Evolutionary conservation across 2,888 invertebrate genomes (phyloP).

Genomic region (Hydraecia micacea): DNA sequence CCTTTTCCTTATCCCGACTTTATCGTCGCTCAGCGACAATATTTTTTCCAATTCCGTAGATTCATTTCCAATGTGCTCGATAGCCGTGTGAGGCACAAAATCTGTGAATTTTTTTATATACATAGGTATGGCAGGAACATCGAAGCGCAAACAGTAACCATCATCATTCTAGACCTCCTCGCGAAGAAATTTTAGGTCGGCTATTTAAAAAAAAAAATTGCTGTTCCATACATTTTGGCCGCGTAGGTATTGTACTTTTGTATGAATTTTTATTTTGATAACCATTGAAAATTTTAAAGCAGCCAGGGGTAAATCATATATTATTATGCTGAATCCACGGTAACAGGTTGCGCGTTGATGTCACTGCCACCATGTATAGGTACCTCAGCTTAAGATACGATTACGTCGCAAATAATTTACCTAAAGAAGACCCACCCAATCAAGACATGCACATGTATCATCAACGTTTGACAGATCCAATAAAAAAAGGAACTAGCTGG

Average conservation of each 20-base stretch:
- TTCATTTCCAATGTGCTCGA: too few species aligned
- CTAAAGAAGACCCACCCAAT: slow-evolving; percentile 10
- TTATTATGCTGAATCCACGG: too few species aligned
- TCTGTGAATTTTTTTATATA: too few species aligned
- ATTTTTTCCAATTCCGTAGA: too few species aligned
- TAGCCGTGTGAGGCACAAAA: too few species aligned
- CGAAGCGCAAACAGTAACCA: not conserved
- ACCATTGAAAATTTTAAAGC: not conserved
- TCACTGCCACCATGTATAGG: not conserved
- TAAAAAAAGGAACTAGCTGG: slow-evolving; percentile 27
- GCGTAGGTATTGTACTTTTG: not conserved
- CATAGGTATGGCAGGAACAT: not conserved
- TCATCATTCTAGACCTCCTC: not conserved
- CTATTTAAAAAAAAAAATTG: too few species aligned
- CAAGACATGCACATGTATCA: slow-evolving; percentile 44
- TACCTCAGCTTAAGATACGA: not conserved
- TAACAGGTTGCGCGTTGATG: not conserved
- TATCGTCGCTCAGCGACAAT: too few species aligned
- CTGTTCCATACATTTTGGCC: too few species aligned
- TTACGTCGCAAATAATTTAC: slow-evolving; percentile 8
- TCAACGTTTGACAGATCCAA: slow-evolving; percentile 47
- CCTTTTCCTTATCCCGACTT: too few species aligned
- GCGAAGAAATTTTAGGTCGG: not conserved
- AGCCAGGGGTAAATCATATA: too few species aligned
- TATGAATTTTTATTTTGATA: not conserved